phyloP scores from a whole-genome alignment of 2,797 vertebrate genomes.

The Serranus cabrilla region DNA sequence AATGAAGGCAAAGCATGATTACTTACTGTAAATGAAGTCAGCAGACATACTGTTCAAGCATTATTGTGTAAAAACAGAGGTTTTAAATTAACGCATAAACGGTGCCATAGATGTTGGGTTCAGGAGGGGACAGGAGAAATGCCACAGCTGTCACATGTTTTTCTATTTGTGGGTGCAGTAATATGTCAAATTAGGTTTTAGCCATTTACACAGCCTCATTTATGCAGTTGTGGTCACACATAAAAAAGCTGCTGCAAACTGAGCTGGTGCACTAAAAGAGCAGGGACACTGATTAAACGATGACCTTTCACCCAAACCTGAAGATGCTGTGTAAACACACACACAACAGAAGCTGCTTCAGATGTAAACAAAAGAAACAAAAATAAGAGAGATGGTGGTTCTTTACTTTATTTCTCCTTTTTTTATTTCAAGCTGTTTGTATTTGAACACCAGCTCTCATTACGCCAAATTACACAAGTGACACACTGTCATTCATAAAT shows the following conservation, averaged over 20 bases:
- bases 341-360: background rate
- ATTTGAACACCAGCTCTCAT: too few relatives aligned
- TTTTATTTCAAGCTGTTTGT: too few relatives aligned
- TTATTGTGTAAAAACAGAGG: background rate
- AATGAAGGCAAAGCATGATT: conserved; percentile 30
- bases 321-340: background rate
- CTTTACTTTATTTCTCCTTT: background rate
- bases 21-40: conserved; percentile 29
- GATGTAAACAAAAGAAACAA: background rate
- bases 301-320: conserved; percentile 14
- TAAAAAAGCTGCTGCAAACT: conserved; percentile 4
- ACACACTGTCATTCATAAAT: too few relatives aligned
- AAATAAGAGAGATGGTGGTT: background rate
- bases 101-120: conserved; percentile 10
- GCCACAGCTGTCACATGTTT: conserved; percentile 12
- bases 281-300: background rate
- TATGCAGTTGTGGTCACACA: background rate
- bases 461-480: too few relatives aligned
- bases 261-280: background rate
- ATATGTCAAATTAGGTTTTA: background rate
- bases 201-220: background rate
- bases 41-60: background rate
- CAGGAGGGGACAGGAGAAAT: conserved; percentile 13
- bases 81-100: conserved; percentile 15
- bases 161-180: conserved; percentile 7